phyloP scores from a whole-genome alignment of 2,797 vertebrate species.

The Rhinella marina region DNA sequence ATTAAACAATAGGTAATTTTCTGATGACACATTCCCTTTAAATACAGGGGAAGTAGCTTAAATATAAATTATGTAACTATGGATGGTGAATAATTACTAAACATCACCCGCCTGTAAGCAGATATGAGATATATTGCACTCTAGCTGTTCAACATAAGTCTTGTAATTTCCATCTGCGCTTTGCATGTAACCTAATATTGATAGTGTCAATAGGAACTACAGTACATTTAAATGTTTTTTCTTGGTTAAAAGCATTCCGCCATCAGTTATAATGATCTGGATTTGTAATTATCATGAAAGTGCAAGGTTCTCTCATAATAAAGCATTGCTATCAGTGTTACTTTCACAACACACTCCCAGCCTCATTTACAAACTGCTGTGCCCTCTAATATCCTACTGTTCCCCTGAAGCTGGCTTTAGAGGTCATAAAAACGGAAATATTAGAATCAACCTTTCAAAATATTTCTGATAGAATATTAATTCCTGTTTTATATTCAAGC shows the following conservation, averaged over 20 bases:
- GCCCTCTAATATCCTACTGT: constrained; percentile 12
- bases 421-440: constrained; percentile 41
- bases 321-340: constrained; percentile 49
- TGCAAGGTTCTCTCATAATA: constrained; percentile 55
- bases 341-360: constrained; percentile 34
- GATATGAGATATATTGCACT: constrained; percentile 54
- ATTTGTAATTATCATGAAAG: constrained; percentile 59
- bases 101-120: constrained; percentile 50
- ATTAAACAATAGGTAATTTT: no score
- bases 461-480: constrained; percentile 25
- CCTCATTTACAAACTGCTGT: constrained; percentile 49
- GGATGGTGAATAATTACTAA: constrained; percentile 38
- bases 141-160: constrained; percentile 49
- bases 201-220: constrained; percentile 55
- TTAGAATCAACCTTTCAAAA: constrained; percentile 30
- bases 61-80: constrained; percentile 36
- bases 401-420: constrained; percentile 18
- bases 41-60: neutral
- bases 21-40: neutral
- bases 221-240: constrained; percentile 53
- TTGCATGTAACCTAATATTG: constrained; percentile 59
- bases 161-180: constrained; percentile 55
- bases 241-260: constrained; percentile 59
- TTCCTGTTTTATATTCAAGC: neutral
- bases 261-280: constrained; percentile 54